Evolutionary conservation across 2,113 vertebrate genomes (phyloP).

Genomic region (Lagenorhynchus albirostris): DNA sequence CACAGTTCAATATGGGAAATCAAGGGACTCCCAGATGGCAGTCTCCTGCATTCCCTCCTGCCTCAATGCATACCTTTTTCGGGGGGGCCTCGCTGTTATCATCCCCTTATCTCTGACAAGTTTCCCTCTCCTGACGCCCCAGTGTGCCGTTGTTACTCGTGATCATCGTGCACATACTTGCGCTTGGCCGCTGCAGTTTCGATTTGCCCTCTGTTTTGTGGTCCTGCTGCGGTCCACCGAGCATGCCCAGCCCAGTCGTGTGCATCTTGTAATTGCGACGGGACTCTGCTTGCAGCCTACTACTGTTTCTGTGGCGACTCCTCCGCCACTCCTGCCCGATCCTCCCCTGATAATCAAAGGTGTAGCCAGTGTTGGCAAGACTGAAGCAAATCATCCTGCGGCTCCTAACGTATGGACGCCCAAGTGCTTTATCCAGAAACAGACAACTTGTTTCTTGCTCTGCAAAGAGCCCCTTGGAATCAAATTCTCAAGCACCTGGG

Average conservation of each 20-base stretch:
- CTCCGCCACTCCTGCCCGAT: background rate
- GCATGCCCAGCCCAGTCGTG: fast-evolving
- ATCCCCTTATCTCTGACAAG: background rate
- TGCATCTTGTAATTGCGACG: fast-evolving
- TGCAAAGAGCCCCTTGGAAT: background rate
- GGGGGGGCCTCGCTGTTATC: background rate
- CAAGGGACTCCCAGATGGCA: background rate
- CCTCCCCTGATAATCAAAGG: background rate
- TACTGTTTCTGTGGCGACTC: background rate
- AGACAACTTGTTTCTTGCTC: background rate
- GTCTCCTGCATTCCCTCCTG: background rate
- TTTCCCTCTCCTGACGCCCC: background rate
- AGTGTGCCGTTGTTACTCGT: background rate
- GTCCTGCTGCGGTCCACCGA: background rate
- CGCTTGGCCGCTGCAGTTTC: background rate
- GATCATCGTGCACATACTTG: background rate
- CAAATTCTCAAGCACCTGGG: background rate
- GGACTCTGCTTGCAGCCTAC: fast-evolving
- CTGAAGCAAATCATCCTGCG: background rate
- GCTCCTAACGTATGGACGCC: background rate
- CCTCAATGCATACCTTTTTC: background rate
- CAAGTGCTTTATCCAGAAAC: background rate
- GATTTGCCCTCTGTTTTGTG: background rate
- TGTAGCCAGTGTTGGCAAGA: background rate
- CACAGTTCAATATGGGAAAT: background rate